A percentile compares a stretch with the other conserved stretches of the same genome.
These are phyloP conservation scores for Lamproptera curius DNA, from an alignment of 2,888 invertebrate genomes.

Conservation along the genomic window DNA sequence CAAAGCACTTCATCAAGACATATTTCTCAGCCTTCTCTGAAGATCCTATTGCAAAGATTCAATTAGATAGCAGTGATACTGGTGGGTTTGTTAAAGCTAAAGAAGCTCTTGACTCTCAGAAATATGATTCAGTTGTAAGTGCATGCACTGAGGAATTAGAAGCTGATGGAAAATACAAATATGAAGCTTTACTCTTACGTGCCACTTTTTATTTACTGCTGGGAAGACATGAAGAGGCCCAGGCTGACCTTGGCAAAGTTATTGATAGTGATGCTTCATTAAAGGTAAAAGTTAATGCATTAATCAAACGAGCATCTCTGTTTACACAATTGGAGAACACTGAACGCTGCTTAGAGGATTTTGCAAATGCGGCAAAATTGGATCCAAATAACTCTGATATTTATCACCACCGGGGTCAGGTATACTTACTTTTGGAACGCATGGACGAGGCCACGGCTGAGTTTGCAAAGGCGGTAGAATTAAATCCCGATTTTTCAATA, in stretches of 20 bases:
- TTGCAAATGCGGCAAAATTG: slow-evolving; percentile 85
- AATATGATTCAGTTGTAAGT: slow-evolving; percentile 87
- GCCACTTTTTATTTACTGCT: slow-evolving; percentile 90
- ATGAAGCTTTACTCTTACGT: slow-evolving; percentile 87
- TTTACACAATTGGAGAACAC: slow-evolving; percentile 88
- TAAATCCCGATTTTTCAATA: slow-evolving; percentile 91
- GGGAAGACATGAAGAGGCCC: slow-evolving; percentile 85
- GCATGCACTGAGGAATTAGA: slow-evolving; percentile 89
- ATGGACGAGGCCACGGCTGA: slow-evolving; percentile 89
- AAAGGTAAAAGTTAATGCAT: slow-evolving; percentile 87
- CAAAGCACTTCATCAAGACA: slow-evolving; percentile 89
- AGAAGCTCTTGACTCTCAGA: slow-evolving; percentile 81
- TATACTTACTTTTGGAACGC: slow-evolving; percentile 88
- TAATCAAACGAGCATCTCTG: slow-evolving; percentile 92
- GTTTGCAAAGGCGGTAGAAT: slow-evolving; percentile 88
- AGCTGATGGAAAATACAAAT: slow-evolving; percentile 79
- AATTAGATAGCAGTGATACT: slow-evolving; percentile 55
- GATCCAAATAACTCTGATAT: slow-evolving; percentile 92
- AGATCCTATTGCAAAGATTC: slow-evolving; percentile 85
- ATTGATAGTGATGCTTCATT: slow-evolving; percentile 81
- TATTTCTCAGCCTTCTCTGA: slow-evolving; percentile 93
- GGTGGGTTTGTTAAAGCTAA: slow-evolving; percentile 86
- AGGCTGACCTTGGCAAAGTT: slow-evolving; percentile 84
- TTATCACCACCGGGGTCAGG: slow-evolving; percentile 95
- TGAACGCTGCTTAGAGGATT: slow-evolving; percentile 87